phyloP scores from a whole-genome alignment of 2,113 vertebrate genomes.

The Ammospiza caudacuta region DNA sequence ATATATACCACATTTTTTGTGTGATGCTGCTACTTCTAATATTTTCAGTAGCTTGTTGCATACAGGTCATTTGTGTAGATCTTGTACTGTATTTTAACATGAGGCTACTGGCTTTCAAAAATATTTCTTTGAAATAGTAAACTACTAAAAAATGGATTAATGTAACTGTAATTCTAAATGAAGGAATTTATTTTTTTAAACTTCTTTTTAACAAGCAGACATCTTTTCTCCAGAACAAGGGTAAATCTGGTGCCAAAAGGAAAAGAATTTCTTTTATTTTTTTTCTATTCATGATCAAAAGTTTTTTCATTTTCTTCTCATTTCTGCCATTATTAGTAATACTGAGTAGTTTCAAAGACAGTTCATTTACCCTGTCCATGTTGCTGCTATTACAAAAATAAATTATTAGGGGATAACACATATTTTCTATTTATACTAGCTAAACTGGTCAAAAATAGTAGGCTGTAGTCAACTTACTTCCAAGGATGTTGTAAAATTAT shows the following conservation, averaged over 20 bases:
- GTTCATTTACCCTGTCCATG: background rate
- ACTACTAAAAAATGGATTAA: background rate
- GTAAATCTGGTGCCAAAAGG: background rate
- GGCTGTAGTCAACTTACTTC: background rate
- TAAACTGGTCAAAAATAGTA: background rate
- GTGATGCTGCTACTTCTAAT: background rate
- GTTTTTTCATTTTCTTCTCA: background rate
- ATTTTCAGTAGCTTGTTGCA: background rate
- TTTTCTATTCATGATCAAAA: background rate
- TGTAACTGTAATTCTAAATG: background rate
- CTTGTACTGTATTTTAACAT: background rate
- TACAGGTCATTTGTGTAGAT: background rate
- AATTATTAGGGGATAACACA: background rate
- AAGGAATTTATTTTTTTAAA: background rate
- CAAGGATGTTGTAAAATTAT: background rate
- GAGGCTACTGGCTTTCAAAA: background rate
- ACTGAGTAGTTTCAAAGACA: background rate
- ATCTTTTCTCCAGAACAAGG: background rate
- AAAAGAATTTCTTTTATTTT: background rate
- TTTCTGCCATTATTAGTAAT: background rate
- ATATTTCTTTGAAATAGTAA: background rate
- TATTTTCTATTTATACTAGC: background rate
- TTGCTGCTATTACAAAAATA: background rate
- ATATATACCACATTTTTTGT: background rate
- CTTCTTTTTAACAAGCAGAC: background rate